Conservation (phyloP, 2,113 vertebrate species). For the Hippocampus guttulatus region DNA sequence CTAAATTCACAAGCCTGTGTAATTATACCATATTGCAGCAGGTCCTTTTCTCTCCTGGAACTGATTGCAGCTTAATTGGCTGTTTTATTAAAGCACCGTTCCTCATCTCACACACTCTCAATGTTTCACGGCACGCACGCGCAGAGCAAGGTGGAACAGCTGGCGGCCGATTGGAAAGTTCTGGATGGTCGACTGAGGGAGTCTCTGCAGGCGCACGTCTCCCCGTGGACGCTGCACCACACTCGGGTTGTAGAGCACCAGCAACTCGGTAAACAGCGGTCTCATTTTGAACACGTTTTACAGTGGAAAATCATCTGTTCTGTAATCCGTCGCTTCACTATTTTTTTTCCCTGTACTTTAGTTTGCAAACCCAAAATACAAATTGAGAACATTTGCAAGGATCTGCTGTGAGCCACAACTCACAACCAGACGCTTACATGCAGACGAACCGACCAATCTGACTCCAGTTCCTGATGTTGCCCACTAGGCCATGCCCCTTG, state of each 20-base stretch:
- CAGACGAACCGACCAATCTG: no score
- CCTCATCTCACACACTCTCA: conserved; percentile 4
- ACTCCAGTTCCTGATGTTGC: no score
- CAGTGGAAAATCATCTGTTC: background rate
- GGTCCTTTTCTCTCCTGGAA: conserved; percentile 6
- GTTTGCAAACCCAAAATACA: no score
- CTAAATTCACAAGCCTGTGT: conserved; percentile 16
- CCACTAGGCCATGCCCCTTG: no score
- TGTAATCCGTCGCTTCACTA: no score
- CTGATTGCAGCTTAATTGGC: conserved; percentile 19
- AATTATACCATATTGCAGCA: conserved; percentile 19
- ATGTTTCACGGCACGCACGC: conserved; percentile 12
- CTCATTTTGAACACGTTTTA: background rate
- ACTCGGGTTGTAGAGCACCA: conserved; percentile 65
- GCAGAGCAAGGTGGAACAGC: conserved; percentile 69
- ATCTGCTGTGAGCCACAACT: no score
- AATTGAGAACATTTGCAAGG: no score
- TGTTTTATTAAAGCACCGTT: conserved; percentile 18
- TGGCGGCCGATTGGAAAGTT: conserved; percentile 74
- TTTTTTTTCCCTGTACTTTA: no score
- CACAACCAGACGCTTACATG: no score
- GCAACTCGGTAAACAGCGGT: conserved; percentile 63
- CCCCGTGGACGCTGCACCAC: conserved; percentile 62
- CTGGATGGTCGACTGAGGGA: conserved; percentile 69
- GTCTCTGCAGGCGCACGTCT: conserved; percentile 47